Percentiles rank a stretch among this genome's conserved stretches.
Conservation (phyloP, 2,888 invertebrate genomes). For the Drosophila colorata region DNA sequence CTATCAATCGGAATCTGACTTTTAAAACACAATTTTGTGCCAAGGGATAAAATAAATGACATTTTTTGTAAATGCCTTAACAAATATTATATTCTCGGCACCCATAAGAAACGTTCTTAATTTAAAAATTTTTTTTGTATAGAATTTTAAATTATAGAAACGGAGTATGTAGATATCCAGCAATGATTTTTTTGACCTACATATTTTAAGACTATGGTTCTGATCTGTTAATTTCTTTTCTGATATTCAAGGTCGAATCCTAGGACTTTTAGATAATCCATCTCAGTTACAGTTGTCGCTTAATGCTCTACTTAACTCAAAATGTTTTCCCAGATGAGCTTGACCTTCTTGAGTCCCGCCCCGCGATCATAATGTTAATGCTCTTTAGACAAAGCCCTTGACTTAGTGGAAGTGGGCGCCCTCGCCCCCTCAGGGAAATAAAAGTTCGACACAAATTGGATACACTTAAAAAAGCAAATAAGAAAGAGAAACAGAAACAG, state of each 20-base stretch:
- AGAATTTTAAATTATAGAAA: too few species aligned
- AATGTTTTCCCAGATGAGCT: slow-evolving; percentile 30
- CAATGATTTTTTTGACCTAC: too few species aligned
- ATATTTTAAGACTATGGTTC: too few species aligned
- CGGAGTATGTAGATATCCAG: too few species aligned
- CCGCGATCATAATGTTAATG: slow-evolving; percentile 21
- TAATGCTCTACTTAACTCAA: slow-evolving; percentile 12
- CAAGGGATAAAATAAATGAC: too few species aligned
- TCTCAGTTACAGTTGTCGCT: slow-evolving; percentile 3
- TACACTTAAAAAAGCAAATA: slow-evolving; percentile 3
- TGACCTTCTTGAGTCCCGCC: slow-evolving; percentile 51
- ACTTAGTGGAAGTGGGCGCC: slow-evolving; percentile 22
- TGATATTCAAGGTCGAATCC: background rate
- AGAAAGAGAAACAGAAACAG: background rate
- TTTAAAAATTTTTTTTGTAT: too few species aligned
- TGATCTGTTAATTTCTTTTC: too few species aligned
- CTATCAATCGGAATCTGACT: too few species aligned
- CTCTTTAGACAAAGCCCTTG: slow-evolving; percentile 44
- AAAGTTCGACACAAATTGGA: slow-evolving; percentile 28
- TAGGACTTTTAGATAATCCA: background rate
- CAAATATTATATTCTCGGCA: too few species aligned
- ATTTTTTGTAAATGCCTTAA: too few species aligned
- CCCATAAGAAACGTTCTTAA: too few species aligned
- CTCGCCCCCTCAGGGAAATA: background rate
- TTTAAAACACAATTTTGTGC: too few species aligned